A percentile compares a stretch with the other conserved stretches of the same genome.
Evolutionary conservation across 2,113 vertebrate species (phyloP).

Genomic region (Leptodactylus fuscus): DNA sequence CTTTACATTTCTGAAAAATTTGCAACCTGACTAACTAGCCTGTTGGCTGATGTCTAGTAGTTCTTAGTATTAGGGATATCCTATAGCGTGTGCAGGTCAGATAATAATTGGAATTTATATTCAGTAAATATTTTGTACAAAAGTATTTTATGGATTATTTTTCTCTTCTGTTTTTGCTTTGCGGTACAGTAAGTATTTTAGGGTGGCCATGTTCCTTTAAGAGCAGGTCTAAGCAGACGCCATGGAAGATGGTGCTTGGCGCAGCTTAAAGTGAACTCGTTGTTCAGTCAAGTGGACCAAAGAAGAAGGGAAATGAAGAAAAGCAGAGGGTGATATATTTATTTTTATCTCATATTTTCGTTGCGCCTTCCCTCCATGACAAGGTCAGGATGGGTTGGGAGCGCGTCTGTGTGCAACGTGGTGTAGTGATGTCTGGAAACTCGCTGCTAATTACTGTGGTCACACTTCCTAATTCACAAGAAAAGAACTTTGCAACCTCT

Average conservation of each 20-base stretch:
- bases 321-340: constrained; percentile 51
- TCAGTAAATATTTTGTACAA: background rate
- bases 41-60: too few species aligned
- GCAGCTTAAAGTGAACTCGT: constrained; percentile 31
- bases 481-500: constrained; percentile 70
- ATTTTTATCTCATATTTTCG: constrained; percentile 55
- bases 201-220: background rate
- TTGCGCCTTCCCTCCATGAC: constrained; percentile 54
- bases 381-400: constrained; percentile 70
- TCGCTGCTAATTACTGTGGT: constrained; percentile 79
- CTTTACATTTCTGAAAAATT: too few species aligned
- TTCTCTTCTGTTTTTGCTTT: background rate
- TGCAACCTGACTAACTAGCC: too few species aligned
- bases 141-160: background rate
- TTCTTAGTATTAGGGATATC: too few species aligned
- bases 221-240: constrained; percentile 17
- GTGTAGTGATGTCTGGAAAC: constrained; percentile 65
- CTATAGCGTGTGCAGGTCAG: too few species aligned
- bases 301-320: constrained; percentile 49
- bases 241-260: constrained; percentile 45
- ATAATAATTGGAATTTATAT: background rate
- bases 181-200: background rate
- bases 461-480: constrained; percentile 79
- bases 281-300: constrained; percentile 47
- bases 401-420: constrained; percentile 62